Evolutionary conservation across 1,140 invertebrate species (phyloP).

Genomic region (Cheumatopsyche charites): DNA sequence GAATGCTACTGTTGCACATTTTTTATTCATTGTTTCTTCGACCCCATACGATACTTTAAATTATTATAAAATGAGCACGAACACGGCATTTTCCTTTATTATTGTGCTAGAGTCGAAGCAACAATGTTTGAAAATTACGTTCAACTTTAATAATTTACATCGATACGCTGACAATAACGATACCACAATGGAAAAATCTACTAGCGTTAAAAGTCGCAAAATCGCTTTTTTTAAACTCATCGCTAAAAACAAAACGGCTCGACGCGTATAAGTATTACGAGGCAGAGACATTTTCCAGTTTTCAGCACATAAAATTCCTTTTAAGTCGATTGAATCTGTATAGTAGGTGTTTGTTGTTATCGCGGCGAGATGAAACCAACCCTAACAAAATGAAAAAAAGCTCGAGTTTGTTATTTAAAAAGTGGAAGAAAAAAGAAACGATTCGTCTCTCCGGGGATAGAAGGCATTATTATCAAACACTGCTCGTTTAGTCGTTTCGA

Average conservation of each 20-base stretch:
- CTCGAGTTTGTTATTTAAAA: slow-evolving; percentile 10
- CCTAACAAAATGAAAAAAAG: slow-evolving; percentile 11
- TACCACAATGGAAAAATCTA: slow-evolving; percentile 14
- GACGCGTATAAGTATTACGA: background rate
- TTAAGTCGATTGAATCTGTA: slow-evolving; percentile 40
- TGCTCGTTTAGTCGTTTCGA: no score
- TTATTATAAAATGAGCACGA: background rate
- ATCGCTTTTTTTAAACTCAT: slow-evolving; percentile 1
- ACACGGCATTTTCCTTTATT: background rate
- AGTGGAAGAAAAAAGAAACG: no score
- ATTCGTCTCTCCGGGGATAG: no score
- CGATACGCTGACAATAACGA: slow-evolving; percentile 20
- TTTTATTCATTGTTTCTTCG: no score
- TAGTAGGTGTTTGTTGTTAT: slow-evolving; percentile 6
- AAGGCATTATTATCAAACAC: no score
- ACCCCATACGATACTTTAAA: background rate
- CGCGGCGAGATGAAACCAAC: slow-evolving; percentile 17
- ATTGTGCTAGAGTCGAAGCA: background rate
- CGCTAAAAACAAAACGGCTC: background rate
- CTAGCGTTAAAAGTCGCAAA: slow-evolving; percentile 7
- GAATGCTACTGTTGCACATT: no score
- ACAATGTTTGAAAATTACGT: slow-evolving; percentile 10
- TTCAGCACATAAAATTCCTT: slow-evolving; percentile 41
- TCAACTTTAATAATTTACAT: background rate
- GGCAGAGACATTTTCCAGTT: slow-evolving; percentile 33